phyloP scores from a whole-genome alignment of 2,797 vertebrate genomes.

The Manis pentadactyla region DNA sequence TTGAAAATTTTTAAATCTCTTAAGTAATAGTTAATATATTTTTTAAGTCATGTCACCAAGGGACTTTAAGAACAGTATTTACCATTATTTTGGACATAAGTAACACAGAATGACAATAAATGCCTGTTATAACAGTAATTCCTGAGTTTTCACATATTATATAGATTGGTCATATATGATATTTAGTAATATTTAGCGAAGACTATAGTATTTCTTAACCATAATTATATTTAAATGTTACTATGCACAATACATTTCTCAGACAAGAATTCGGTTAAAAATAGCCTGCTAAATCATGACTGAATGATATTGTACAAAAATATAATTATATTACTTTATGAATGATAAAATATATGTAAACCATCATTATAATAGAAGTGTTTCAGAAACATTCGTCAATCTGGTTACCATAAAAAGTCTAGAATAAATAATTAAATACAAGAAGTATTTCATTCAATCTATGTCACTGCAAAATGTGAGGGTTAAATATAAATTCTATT shows the following conservation, averaged over 20 bases:
- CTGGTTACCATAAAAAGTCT: not conserved
- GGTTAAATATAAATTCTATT: not conserved
- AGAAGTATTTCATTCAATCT: not conserved
- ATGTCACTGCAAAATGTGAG: not conserved
- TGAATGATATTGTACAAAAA: not conserved
- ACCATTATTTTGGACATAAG: not conserved
- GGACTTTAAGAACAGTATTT: not conserved
- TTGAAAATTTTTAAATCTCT: not conserved
- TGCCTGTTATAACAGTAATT: not conserved
- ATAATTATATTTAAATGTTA: slow-evolving; percentile 8
- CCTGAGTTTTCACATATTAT: not conserved
- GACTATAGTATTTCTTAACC: not conserved
- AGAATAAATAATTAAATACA: not conserved
- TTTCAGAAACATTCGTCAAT: not conserved
- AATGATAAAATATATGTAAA: not conserved
- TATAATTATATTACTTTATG: not conserved
- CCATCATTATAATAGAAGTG: not conserved
- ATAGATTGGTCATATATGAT: not conserved
- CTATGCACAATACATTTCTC: not conserved
- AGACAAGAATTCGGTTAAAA: not conserved
- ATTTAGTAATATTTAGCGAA: not conserved
- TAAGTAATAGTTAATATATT: not conserved
- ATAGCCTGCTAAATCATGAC: not conserved
- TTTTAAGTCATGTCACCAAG: slow-evolving; percentile 19
- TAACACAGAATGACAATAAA: not conserved